Conservation (phyloP, 2,888 invertebrate genomes). For the Drosophila flavopinicola region DNA sequence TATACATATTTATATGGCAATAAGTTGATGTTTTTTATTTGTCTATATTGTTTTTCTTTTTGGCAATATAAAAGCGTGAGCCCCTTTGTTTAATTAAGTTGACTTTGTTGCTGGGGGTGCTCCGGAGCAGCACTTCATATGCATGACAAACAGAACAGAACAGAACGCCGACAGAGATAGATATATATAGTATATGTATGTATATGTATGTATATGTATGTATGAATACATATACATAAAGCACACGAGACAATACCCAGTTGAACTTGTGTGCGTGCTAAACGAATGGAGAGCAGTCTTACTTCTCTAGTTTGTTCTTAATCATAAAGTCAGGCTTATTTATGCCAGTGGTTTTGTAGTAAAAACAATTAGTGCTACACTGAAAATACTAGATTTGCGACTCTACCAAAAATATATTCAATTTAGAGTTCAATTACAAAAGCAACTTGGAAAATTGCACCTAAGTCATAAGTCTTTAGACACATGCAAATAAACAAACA, state of each 20-base stretch:
- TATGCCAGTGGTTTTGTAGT: no score
- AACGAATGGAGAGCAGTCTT: no score
- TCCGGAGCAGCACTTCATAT: slow-evolving; percentile 48
- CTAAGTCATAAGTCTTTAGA: no score
- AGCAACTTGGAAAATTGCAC: no score
- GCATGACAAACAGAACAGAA: slow-evolving; percentile 59
- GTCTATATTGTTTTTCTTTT: slow-evolving; percentile 26
- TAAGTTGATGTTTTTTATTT: slow-evolving; percentile 30
- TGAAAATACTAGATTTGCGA: no score
- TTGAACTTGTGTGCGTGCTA: slow-evolving; percentile 28
- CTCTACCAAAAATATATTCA: no score
- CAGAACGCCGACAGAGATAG: slow-evolving; percentile 36
- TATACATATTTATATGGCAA: slow-evolving; percentile 23
- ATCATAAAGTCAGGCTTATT: no score
- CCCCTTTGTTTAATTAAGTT: slow-evolving; percentile 67
- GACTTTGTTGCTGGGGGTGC: slow-evolving; percentile 43
- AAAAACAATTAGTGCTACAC: no score
- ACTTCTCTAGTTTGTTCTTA: no score
- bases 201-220: background rate
- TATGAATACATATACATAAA: background rate
- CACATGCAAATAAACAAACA: no score
- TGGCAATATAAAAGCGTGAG: slow-evolving; percentile 55
- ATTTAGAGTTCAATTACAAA: no score
- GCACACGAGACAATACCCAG: slow-evolving; percentile 43
- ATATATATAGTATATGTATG: background rate